Conservation (phyloP, 23 tunicate species). For the Diplosoma virens region DNA sequence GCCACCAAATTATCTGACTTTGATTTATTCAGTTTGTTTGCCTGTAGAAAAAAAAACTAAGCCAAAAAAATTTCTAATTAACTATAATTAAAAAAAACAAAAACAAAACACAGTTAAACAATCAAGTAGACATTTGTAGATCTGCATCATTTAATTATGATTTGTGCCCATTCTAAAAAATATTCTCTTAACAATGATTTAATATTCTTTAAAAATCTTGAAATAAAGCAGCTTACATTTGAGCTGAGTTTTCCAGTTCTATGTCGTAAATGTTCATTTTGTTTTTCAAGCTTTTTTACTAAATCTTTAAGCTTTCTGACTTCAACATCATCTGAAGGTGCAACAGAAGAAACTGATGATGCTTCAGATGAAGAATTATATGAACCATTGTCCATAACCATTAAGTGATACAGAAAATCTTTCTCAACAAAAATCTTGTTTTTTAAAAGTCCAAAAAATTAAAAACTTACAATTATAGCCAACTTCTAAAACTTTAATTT, state of each 20-base stretch:
- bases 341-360: slow-evolving; percentile 22
- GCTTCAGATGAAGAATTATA: slow-evolving; percentile 11
- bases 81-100: no score
- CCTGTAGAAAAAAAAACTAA: slow-evolving; percentile 2
- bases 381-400: slow-evolving; percentile 35
- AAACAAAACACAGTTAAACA: no score
- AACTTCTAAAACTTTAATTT: no score
- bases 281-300: slow-evolving; percentile 77
- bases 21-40: slow-evolving; percentile 29
- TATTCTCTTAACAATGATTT: not conserved
- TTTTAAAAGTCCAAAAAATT: no score
- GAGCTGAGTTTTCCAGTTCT: slow-evolving; percentile 74
- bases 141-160: not conserved
- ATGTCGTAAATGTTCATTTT: slow-evolving; percentile 79
- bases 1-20: not conserved
- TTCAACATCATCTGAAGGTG: slow-evolving; percentile 55
- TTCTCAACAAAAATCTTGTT: no score
- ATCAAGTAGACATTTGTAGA: not conserved
- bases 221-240: slow-evolving; percentile 21
- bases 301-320: slow-evolving; percentile 78
- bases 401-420: no score
- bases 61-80: no score
- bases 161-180: not conserved
- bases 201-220: not conserved
- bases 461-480: no score